Evolutionary conservation across 1,140 invertebrate genomes (phyloP), one percentile per base, ranked within the genome.

Genomic region (Heliconius hewitsoni): DNA sequence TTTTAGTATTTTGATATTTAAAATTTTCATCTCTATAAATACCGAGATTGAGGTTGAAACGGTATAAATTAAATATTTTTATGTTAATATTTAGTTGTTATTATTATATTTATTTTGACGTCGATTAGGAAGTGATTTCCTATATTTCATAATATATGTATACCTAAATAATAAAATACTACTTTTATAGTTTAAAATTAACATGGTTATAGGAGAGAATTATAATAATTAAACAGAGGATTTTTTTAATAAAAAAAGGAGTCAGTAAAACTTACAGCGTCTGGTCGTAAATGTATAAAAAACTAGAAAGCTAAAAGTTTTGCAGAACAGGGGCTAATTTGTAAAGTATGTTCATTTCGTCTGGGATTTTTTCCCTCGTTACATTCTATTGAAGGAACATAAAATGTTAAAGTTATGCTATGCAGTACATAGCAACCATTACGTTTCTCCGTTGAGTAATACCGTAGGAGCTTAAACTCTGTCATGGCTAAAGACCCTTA

Each of bases 341-440:
- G 46, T 70, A 79, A 79, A 79, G 78, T 74, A 57, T 60, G 73
- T 75, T 77, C 72, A 60, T 73, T 34, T 34, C 30, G 71, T 77
- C 42, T 50, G 39, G 71, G 71, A 78, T 81, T 60, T 81, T 72
- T 75, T 50, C 42, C 60, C 80, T 81, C 80, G 76, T 81, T 81
- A 81, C 60, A 73, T 74, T 71, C 80, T 76, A 81, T 81, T 81
- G 80, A 81, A 72, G 73, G 60, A 78, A 78, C 34, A 73, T 81
- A 78, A 81, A 78, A 81, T 57, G 76, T 73, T 81, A 78, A 42
- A 74, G 73, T 77, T 74, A n/a, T n/a, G n/a, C n/a, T n/a, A n/a
- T n/a, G n/a, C n/a, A n/a, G n/a, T n/a, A n/a, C 80, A 78, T 80
- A 52, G 50, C 52, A 66, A 73, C 79, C 60, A 76, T 80, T 81